phyloP scores from a whole-genome alignment of 2,888 invertebrate genomes.

The Choristoneura rosaceana region DNA sequence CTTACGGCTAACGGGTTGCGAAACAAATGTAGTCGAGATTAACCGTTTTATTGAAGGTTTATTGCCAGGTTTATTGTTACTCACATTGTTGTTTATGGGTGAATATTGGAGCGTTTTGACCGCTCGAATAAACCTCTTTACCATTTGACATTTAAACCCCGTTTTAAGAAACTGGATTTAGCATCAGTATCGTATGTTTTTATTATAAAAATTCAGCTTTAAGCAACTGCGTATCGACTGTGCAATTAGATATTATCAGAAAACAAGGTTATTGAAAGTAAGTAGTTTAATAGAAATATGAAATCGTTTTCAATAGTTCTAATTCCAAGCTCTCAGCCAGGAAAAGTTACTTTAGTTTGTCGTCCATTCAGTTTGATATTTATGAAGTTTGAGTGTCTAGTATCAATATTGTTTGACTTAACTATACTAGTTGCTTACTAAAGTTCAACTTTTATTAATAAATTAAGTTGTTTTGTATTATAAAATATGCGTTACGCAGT shows the following conservation, averaged over 20 bases:
- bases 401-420: background rate
- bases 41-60: slow-evolving; percentile 5
- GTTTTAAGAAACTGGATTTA: no score
- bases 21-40: slow-evolving; percentile 10
- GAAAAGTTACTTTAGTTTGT: background rate
- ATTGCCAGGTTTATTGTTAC: background rate
- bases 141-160: no score
- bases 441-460: no score
- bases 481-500: no score
- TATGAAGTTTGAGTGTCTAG: background rate
- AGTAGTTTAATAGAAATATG: background rate
- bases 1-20: slow-evolving; percentile 5
- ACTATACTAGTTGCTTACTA: background rate
- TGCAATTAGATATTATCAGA: no score
- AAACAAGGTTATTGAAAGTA: background rate
- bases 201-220: no score
- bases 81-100: no score
- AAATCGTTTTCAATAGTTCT: background rate
- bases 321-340: background rate
- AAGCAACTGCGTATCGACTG: no score
- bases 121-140: no score
- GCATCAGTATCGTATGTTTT: no score
- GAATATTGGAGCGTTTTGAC: no score
- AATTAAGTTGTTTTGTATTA: no score
- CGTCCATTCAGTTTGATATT: background rate